Conservation (phyloP, 2,113 vertebrate species). For the Alaudala cheleensis region DNA sequence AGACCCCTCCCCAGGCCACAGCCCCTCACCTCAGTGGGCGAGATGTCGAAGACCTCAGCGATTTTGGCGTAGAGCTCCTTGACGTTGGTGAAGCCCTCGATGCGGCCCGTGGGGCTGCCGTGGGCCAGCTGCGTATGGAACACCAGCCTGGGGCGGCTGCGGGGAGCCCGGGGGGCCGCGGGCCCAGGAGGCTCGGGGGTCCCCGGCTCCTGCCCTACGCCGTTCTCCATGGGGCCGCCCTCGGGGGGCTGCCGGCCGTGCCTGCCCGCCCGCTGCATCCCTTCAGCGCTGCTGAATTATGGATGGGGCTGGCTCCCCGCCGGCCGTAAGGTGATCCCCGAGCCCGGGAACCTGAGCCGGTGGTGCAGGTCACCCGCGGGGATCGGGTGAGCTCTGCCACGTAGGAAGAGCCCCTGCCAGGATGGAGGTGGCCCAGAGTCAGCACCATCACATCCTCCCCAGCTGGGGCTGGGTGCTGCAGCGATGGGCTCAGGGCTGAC, state of each 20-base stretch:
- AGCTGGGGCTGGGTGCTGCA: neutral
- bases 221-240: conserved; percentile 76
- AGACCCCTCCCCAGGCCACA: rapidly evolving
- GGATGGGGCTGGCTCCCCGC: conserved; percentile 68
- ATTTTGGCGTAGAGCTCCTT: conserved; percentile 97
- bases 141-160: conserved; percentile 82
- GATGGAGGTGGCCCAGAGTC: neutral
- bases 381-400: neutral
- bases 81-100: conserved; percentile 96
- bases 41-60: conserved; percentile 93
- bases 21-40: conserved; percentile 88
- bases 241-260: conserved; percentile 41
- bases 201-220: conserved; percentile 51
- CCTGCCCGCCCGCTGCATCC: conserved; percentile 65
- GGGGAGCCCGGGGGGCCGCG: conserved; percentile 56
- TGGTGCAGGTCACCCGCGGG: conserved; percentile 33
- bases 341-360: conserved; percentile 71
- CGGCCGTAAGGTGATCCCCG: conserved; percentile 73
- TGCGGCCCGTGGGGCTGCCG: conserved; percentile 90
- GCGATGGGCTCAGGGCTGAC: neutral
- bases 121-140: conserved; percentile 97
- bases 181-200: conserved; percentile 14
- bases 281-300: conserved; percentile 77
- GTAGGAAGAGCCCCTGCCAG: neutral
- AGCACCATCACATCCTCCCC: neutral